Evolutionary conservation across 2,113 vertebrate genomes (phyloP), one percentile per base, ranked within the genome.

Genomic region (Megaleporinus macrocephalus): DNA sequence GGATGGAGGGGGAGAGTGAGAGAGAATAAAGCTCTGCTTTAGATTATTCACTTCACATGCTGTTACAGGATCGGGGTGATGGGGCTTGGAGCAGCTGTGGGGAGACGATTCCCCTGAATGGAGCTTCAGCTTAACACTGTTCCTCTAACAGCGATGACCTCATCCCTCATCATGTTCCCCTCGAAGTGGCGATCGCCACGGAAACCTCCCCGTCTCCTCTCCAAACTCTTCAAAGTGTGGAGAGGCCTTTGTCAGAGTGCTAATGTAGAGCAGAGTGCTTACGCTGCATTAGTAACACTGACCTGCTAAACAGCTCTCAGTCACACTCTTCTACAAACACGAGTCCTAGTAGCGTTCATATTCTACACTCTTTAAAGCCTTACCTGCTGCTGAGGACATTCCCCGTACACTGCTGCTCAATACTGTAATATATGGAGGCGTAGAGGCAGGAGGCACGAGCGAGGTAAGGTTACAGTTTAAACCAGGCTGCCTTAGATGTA

Each of bases 61-160:
- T 61, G 63, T 66, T 77, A 44, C 72, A 73, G 73, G 44, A 80
- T 80, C 66, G 69, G 75, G 51, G 61, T 76, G 33, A 49, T n/a
- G 36, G 33, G 16, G 61, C 18, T 55, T 9, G 22, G 59, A 73
- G 66, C 83, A 85, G 83, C 71, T 84, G 76, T 53, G 77, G 26
- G 69, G 70, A 69, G 71, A 76, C 62, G 26, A 69, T 81, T 61
- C 63, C 36, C 53, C 77, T 53, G 72, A 61, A 74, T 73, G 82
- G 65, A 24, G 55, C 47, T 30, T 49, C 72, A 76, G 63, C 47
- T 70, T 36, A 76, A 14, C 24, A 29, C 61, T 61, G 55, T 63
- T 72, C 49, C 69, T 63, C 27, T 70, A 63, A 72, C 65, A 76
- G 65, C 33, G 51, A 83, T 87, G 86, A 87, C 81, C 79, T 87